Base-by-base conservation (phyloP, 2,888 invertebrate genomes). In the Dynastes tityus region DNA sequence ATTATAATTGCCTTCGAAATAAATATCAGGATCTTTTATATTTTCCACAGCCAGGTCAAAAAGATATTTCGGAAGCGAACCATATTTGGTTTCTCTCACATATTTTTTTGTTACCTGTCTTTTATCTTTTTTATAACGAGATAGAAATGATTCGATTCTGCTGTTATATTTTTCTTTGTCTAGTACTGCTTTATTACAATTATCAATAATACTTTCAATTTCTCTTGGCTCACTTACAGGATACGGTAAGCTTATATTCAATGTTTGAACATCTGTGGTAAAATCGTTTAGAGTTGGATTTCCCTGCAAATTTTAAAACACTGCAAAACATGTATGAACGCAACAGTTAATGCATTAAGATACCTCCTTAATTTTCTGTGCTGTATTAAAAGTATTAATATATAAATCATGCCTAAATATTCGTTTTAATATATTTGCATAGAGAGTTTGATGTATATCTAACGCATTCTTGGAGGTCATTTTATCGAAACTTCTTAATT, bases 1-100 rank as follows among this genome's bases (percentile, higher is more conserved):
- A 64, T 81, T 78, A 63, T 81, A 81, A 77, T 55, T 49, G 1
- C 75, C 78, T 61, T 55, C 58, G 37, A 81, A 81, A 51, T 77
- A 78, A 9, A 27, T 55, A 77, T 81, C 81, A 11, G 80, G 80
- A 76, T 81, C 81, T 1, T 61, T 74, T 22, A 67, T n/a, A 67
- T 71, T 68, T 32, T 71, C 71, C 22, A 64, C 65, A 8, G 77
- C 58, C 27, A 81, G 70, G 67, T 81, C 80, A 37, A 78, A 73
- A 37, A 81, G 27, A 61, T 81, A 81, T 58, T 78, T 74, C 1
- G 81, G 81, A 9, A 81, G 58, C 22, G 51, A 27, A 27, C 45
- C 67, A 55, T 77, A 78, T 55, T 80, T 79, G 6, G 67, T 76
- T 22, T 53, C 76, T 16, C 53, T 77, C 22, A 78, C 71, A 53